These are phyloP conservation scores for Pomatostomus ruficeps DNA, from an alignment of 2,113 vertebrate genomes.

Conservation along the genomic window DNA sequence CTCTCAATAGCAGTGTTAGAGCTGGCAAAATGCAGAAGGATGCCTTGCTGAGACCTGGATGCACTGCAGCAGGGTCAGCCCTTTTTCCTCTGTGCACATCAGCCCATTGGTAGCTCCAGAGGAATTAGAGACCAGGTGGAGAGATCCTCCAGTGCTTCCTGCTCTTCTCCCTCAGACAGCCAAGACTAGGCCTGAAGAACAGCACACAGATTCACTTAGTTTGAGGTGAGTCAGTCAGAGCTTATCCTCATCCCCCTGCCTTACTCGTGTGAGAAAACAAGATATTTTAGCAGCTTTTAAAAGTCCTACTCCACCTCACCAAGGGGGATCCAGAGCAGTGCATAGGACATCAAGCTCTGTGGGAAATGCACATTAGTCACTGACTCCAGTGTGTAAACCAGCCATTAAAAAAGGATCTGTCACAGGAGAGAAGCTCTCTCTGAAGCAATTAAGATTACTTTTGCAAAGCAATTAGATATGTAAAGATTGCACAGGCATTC, in stretches of 20 bases:
- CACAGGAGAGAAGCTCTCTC: neutral
- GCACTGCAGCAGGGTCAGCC: neutral
- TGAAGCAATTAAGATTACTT: neutral
- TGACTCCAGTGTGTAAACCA: neutral
- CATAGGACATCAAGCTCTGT: neutral
- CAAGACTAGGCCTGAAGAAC: neutral
- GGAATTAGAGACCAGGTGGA: neutral
- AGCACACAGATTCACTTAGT: neutral
- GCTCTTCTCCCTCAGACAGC: neutral
- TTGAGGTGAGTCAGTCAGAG: neutral
- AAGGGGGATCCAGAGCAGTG: neutral
- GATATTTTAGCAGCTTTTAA: neutral
- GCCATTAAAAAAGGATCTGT: neutral
- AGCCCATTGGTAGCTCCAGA: neutral
- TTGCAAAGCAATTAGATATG: neutral
- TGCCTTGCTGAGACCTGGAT: neutral
- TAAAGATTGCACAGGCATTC: neutral
- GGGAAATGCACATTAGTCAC: neutral
- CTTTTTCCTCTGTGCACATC: neutral
- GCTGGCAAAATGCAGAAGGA: neutral
- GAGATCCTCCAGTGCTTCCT: neutral
- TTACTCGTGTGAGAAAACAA: neutral
- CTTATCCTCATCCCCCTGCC: neutral
- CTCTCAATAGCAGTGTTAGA: neutral
- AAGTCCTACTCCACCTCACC: neutral